phyloP scores from a whole-genome alignment of 2,888 invertebrate species.

The Gerosis bhagava region DNA sequence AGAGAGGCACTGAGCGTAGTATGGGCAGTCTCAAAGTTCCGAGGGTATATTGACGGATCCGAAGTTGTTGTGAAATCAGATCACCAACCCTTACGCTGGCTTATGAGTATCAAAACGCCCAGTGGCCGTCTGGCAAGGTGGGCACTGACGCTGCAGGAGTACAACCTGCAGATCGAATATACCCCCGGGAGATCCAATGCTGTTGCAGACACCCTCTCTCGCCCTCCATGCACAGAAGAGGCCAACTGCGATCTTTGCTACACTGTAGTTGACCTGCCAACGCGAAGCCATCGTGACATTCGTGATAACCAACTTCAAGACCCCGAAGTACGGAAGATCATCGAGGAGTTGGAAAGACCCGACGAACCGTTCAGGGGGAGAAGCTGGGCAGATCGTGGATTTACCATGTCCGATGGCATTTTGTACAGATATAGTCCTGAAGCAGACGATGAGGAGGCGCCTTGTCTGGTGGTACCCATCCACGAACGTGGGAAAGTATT shows the following conservation, averaged over 20 bases:
- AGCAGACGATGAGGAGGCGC: background rate
- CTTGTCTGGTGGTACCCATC: background rate
- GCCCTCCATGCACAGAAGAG: constrained; percentile 24
- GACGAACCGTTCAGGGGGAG: constrained; percentile 5
- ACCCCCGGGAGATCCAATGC: constrained; percentile 27
- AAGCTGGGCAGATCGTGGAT: background rate
- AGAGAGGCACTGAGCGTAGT: constrained; percentile 42
- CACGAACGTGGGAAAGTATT: constrained; percentile 1
- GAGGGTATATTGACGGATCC: constrained; percentile 36
- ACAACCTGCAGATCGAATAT: constrained; percentile 27
- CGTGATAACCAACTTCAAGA: constrained; percentile 6
- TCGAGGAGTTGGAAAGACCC: constrained; percentile 5
- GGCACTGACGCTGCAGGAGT: constrained; percentile 29
- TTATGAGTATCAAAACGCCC: constrained; percentile 26
- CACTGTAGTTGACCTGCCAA: constrained; percentile 4
- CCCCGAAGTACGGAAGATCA: constrained; percentile 7
- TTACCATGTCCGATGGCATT: background rate
- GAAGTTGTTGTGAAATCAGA: constrained; percentile 13
- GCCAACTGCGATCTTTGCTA: background rate
- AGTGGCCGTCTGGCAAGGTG: constrained; percentile 30
- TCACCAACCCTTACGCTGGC: constrained; percentile 31
- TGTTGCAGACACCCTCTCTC: constrained; percentile 30
- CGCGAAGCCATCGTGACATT: constrained; percentile 1
- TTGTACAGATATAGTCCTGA: constrained; percentile 1
- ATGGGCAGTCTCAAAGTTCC: constrained; percentile 31